Percentiles rank a stretch among this genome's conserved stretches.
Conservation (phyloP, 2,888 invertebrate species). For the Lochmaea crataegi region DNA sequence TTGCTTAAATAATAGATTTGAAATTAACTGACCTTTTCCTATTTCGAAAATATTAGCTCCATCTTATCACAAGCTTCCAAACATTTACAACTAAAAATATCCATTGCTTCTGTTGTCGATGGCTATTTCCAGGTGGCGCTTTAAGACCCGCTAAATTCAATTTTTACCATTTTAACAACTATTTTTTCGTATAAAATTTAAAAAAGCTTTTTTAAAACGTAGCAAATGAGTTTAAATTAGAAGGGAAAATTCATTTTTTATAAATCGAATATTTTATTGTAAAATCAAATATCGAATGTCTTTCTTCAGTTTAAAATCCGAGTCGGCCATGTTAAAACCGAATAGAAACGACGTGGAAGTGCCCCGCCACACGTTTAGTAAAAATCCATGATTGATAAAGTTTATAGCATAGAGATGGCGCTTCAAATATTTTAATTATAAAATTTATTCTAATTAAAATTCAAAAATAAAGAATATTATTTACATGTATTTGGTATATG, state of each 20-base stretch:
- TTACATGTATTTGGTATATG: too few species aligned
- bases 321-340: conserved; percentile 22
- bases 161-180: background rate
- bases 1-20: conserved; percentile 45
- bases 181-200: background rate
- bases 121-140: conserved; percentile 49
- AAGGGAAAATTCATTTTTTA: background rate
- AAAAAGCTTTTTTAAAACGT: background rate
- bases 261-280: background rate
- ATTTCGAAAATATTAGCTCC: conserved; percentile 65
- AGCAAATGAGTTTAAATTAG: background rate
- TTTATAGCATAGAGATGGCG: conserved; percentile 39
- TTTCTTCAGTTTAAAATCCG: background rate
- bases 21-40: conserved; percentile 64
- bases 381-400: conserved; percentile 38
- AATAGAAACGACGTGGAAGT: conserved; percentile 28
- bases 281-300: background rate
- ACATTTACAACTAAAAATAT: conserved; percentile 56
- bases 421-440: background rate
- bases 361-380: conserved; percentile 31
- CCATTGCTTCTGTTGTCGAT: conserved; percentile 35
- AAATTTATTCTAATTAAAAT: background rate
- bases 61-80: conserved; percentile 62
- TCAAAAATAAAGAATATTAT: background rate
- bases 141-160: conserved; percentile 41